These are phyloP conservation scores for Scytalopus superciliaris DNA, from an alignment of 2,113 vertebrate species.

Conservation along the genomic window DNA sequence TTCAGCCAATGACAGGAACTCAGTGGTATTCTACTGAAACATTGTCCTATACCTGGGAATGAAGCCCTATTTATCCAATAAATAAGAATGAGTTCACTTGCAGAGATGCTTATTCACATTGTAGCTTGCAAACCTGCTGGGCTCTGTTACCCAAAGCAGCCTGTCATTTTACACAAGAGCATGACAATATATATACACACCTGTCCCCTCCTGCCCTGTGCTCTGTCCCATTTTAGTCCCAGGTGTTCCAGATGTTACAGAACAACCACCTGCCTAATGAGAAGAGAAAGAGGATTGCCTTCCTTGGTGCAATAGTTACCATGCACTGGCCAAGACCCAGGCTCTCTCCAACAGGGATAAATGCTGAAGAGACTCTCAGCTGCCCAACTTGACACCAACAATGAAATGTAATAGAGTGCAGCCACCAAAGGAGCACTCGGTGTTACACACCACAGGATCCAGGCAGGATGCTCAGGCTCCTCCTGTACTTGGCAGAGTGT, in stretches of 20 bases:
- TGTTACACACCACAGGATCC: background rate
- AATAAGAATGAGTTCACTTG: background rate
- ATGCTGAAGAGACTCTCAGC: background rate
- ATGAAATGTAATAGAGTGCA: background rate
- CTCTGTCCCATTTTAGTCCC: background rate
- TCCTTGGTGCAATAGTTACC: background rate
- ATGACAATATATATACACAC: accelerated
- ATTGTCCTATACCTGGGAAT: background rate
- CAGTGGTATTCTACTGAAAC: background rate
- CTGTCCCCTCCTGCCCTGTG: background rate
- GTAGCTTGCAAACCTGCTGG: background rate
- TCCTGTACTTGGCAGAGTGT: background rate
- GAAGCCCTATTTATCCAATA: background rate
- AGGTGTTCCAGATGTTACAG: background rate
- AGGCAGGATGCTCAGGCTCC: background rate
- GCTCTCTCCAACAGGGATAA: background rate
- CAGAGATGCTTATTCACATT: background rate
- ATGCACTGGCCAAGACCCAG: background rate
- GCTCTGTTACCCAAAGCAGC: background rate
- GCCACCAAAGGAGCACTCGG: background rate
- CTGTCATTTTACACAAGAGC: background rate
- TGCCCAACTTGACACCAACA: background rate
- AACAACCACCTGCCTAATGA: background rate
- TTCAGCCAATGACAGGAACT: background rate
- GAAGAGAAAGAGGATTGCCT: background rate